Base-by-base conservation (phyloP, 2,888 invertebrate species). In the Aleiodes leptofemur region DNA sequence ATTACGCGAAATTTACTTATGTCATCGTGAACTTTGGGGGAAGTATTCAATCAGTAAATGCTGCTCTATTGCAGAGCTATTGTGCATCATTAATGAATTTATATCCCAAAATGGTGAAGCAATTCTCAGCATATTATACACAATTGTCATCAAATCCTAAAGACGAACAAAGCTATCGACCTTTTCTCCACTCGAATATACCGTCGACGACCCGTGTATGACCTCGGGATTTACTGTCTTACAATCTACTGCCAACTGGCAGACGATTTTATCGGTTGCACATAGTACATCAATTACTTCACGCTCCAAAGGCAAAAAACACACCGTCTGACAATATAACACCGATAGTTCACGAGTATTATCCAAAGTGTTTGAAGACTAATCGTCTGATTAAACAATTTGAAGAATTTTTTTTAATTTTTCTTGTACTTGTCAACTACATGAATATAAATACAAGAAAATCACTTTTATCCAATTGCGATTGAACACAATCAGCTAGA, bases 171-270 rank as follows among this genome's bases (percentile, higher is more conserved):
- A 64, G 69, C 61, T 70, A 74, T 70, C 64, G 55, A 50, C 61
- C 70, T 61, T 51, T 70, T 50, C 57, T n/a, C 43, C n/a, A 38
- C 55, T 13, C 43, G 3, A 29, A 64, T 56, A 68, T 73, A 23
- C 43, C 34, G 9, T 43, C 14, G n/a, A 50, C 55, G 55, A 70
- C 70, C 56, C 29, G 57, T 31, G 66, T 16, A 71, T 74, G 70
- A 71, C 56, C 50, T 61, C 56, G 53, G 66, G 61, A 73, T 55
- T 75, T 57, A 69, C 73, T 73, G 73, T 64, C 43, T 64, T 59
- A 69, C 73, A 74, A 68, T 68, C 31, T 31, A 70, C 72, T 76
- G 80, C 81, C 81, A 81, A 78, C 77, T 81, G 81, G 79, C 79
- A 78, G 76, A 75, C 73, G 50, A 76, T 78, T 77, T 74, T 76